Evolutionary conservation across 2,113 vertebrate genomes (phyloP).

Genomic region (Tautogolabrus adspersus): DNA sequence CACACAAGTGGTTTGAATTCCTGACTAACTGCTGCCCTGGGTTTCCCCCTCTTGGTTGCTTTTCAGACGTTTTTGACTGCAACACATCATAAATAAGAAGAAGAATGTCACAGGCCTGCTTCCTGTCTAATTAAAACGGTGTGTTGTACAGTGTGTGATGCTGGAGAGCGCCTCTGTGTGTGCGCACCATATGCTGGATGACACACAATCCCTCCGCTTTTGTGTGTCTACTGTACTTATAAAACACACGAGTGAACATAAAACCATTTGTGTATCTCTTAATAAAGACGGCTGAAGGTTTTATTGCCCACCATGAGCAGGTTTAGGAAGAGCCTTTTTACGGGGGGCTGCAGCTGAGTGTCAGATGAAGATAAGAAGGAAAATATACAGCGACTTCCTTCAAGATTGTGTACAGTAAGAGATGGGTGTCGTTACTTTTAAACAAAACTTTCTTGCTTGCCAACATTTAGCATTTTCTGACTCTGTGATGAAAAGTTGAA

Average conservation of each 20-base stretch:
- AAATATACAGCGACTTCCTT: background rate
- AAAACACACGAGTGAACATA: constrained; percentile 39
- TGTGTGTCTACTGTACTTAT: constrained; percentile 33
- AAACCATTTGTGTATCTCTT: constrained; percentile 60
- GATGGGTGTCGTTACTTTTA: background rate
- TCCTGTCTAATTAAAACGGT: constrained; percentile 83
- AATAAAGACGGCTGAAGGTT: constrained; percentile 49
- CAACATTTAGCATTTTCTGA: no score
- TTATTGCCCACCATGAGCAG: constrained; percentile 26
- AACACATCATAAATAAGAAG: constrained; percentile 82
- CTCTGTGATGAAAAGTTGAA: no score
- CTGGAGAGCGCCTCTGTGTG: constrained; percentile 57
- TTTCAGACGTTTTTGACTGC: constrained; percentile 63
- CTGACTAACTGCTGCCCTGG: constrained; percentile 70
- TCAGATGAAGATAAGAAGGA: background rate
- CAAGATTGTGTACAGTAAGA: no score
- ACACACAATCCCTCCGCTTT: constrained; percentile 32
- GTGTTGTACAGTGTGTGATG: constrained; percentile 61
- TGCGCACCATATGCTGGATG: constrained; percentile 68
- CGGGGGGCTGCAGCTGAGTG: constrained; percentile 1
- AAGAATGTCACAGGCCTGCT: constrained; percentile 73
- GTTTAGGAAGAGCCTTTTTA: constrained; percentile 2
- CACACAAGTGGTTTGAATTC: constrained; percentile 64
- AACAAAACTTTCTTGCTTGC: background rate
- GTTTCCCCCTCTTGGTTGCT: constrained; percentile 61